These are phyloP conservation scores for Sylvia borin DNA, from an alignment of 2,797 vertebrate genomes.

Conservation along the genomic window DNA sequence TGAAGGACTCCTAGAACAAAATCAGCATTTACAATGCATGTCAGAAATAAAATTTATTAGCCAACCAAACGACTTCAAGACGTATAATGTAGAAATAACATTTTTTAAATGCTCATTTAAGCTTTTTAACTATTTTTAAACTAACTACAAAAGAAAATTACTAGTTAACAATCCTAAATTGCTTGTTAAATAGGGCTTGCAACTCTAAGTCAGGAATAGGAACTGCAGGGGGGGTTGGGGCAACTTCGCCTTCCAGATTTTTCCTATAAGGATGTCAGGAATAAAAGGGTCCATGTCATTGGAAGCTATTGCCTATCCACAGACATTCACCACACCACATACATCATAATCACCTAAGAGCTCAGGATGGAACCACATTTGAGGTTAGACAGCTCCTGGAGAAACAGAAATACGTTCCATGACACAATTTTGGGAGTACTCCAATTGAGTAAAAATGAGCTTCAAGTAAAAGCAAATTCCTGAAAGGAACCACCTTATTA, in stretches of 20 bases:
- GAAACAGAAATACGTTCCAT: neutral
- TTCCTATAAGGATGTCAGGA: neutral
- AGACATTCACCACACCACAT: neutral
- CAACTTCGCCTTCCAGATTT: neutral
- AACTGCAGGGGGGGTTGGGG: neutral
- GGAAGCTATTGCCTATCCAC: neutral
- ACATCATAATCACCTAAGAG: neutral
- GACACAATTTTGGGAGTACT: neutral
- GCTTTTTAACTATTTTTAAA: slow-evolving; percentile 17
- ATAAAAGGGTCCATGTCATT: neutral
- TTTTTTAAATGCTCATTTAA: neutral
- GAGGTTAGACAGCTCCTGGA: neutral
- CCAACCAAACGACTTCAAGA: neutral
- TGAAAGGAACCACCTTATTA: neutral
- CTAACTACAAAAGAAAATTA: neutral
- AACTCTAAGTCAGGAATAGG: neutral
- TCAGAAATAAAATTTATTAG: neutral
- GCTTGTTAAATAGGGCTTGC: neutral
- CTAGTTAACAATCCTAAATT: neutral
- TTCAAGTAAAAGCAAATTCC: neutral
- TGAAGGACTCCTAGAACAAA: neutral
- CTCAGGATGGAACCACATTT: neutral
- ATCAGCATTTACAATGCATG: neutral
- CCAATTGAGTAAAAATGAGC: neutral
- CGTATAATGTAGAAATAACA: neutral